Conservation (phyloP, 2,888 invertebrate species). For the Itoplectis maculator region DNA sequence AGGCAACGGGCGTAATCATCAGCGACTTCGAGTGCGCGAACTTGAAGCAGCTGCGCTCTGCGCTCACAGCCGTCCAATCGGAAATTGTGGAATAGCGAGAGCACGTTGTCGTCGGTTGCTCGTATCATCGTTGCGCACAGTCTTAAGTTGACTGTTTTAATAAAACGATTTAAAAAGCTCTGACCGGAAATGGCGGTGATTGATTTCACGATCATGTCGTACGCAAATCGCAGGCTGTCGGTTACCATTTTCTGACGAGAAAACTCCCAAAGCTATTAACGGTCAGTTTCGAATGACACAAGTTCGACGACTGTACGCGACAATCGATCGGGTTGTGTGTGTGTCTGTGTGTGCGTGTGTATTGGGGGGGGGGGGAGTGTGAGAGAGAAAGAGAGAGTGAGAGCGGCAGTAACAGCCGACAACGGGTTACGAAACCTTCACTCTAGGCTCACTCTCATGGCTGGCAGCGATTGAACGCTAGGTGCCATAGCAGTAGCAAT, state of each 20-base stretch:
- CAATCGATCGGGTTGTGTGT: too few relatives aligned
- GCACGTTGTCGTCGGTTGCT: too few relatives aligned
- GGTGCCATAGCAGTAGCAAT: too few relatives aligned
- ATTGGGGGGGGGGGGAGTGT: conserved; percentile 24
- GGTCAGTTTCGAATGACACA: conserved; percentile 38
- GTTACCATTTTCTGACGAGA: background rate
- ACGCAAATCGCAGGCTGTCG: background rate
- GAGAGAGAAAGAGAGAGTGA: conserved; percentile 24
- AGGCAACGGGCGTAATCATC: background rate
- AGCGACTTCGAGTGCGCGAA: conserved; percentile 46
- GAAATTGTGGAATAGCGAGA: conserved; percentile 12
- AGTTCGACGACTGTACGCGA: conserved; percentile 8
- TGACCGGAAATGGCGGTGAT: conserved; percentile 69
- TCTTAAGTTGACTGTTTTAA: background rate
- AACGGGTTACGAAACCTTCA: conserved; percentile 15
- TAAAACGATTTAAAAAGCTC: conserved; percentile 1
- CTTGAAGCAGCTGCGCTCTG: conserved; percentile 32
- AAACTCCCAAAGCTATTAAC: conserved; percentile 4
- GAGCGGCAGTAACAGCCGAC: conserved; percentile 1
- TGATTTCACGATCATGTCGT: conserved; percentile 60
- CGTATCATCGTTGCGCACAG: conserved; percentile 32
- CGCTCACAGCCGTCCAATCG: conserved; percentile 16
- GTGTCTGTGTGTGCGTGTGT: too few relatives aligned
- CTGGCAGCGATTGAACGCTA: too few relatives aligned
- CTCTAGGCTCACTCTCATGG: too few relatives aligned